Evolutionary conservation across 2,797 vertebrate species (phyloP), one percentile per base, ranked within the genome.

Genomic region (Borostomias antarcticus): DNA sequence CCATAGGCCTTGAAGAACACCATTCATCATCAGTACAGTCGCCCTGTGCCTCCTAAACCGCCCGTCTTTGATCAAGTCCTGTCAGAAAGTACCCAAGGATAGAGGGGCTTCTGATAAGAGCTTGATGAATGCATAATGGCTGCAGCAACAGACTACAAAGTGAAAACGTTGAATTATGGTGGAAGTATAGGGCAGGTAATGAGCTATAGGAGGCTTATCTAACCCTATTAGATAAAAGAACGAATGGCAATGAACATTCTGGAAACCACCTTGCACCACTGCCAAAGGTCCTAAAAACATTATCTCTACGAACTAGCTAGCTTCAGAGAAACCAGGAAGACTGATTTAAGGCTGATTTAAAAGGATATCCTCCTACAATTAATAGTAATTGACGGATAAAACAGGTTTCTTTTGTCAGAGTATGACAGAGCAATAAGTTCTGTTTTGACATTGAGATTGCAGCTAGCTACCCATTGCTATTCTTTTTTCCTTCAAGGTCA

Each of bases 1-100:
- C 40, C 26, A 33, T 69, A 68, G 64, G 76, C 78, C 84, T 89
- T 80, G 72, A 88, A 89, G 76, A 87, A 83, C 66, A 72, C 74
- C 86, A 90, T 90, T 77, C 81, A 86, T 85, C 84, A 83, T 70
- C 75, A 71, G 78, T 19, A 83, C 82, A 82, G 84, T 84, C 82
- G 75, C 69, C 68, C 70, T 69, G 74, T 64, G 4, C 69, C 68
- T 54, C 72, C 40, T 58, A 33, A 72, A 72, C 71, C 62, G 66
- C 54, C 54, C n/a, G 25, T 43, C 81, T 86, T 89, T 89, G 78
- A 89, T 88, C 80, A 72, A 64, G 66, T 59, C 25, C 62, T 69
- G 72, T 68, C 72, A 68, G 76, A 70, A 79, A 74, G 68, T 58
- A 70, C 53, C 74, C 11, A 10, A 85, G 78, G 86, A 84, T 79